These are phyloP conservation scores for Hipposideros armiger DNA, from an alignment of 2,113 vertebrate genomes.

Conservation along the genomic window DNA sequence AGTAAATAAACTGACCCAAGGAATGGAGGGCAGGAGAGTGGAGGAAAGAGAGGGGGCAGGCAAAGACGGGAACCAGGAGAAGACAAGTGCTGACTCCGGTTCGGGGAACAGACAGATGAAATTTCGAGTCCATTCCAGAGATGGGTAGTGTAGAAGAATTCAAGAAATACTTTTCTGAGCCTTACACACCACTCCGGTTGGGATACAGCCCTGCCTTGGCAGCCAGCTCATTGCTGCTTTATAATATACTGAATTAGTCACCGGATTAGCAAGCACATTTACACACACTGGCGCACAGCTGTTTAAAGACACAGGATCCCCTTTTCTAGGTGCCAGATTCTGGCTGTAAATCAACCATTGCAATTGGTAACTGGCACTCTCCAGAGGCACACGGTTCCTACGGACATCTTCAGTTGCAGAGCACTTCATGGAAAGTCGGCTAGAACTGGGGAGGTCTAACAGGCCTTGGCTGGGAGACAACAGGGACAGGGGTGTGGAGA, in stretches of 20 bases:
- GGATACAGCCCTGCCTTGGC: conserved; percentile 77
- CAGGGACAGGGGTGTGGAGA: too few species aligned
- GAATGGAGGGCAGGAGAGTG: background rate
- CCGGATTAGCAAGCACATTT: conserved; percentile 78
- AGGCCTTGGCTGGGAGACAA: background rate
- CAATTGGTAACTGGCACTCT: background rate
- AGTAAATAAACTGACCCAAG: conserved; percentile 85
- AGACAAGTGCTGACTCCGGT: background rate
- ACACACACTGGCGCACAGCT: conserved; percentile 78
- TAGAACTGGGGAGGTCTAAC: background rate
- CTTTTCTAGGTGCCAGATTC: conserved; percentile 33
- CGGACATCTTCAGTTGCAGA: background rate
- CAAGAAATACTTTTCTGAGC: conserved; percentile 64
- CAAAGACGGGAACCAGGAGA: background rate
- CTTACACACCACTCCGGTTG: conserved; percentile 65
- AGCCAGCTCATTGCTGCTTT: conserved; percentile 46
- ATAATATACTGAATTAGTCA: conserved; percentile 81
- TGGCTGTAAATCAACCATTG: background rate
- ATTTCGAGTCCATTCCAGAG: background rate
- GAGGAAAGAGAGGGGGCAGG: background rate
- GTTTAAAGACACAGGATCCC: conserved; percentile 84
- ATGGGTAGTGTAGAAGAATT: background rate
- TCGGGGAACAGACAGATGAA: background rate
- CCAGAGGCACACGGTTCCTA: background rate
- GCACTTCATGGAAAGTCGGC: background rate